A percentile compares a stretch with the other conserved stretches of the same genome.
Conservation (phyloP, 2,797 vertebrate genomes). For the Schizopygopsis pylzovi region DNA sequence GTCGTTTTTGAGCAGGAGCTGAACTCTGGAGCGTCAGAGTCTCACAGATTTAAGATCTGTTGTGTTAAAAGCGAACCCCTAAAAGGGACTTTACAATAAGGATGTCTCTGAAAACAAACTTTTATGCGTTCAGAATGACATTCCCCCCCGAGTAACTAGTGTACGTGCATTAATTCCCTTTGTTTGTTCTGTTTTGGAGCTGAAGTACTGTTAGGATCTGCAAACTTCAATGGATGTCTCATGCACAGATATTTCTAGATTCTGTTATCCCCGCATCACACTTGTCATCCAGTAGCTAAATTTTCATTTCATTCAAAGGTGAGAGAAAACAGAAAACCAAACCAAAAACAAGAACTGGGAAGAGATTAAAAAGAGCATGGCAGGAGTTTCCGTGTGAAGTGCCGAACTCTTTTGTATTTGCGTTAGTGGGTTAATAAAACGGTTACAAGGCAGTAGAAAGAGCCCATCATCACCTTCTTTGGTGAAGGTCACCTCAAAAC, state of each 20-base stretch:
- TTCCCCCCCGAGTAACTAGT: no score
- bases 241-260: constrained; percentile 98
- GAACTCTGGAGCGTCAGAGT: background rate
- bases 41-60: background rate
- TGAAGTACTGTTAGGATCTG: constrained; percentile 83
- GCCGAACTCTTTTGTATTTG: constrained; percentile 89
- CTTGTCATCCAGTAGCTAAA: constrained; percentile 84
- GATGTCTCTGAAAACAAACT: background rate
- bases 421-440: constrained; percentile 98
- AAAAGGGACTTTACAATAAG: background rate
- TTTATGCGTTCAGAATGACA: background rate
- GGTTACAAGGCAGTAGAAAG: constrained; percentile 91
- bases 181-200: constrained; percentile 59
- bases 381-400: constrained; percentile 88
- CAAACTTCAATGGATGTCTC: constrained; percentile 97
- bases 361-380: constrained; percentile 82
- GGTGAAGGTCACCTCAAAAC: constrained; percentile 99
- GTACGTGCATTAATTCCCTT: constrained; percentile 10
- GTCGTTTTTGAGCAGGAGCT: constrained; percentile 62
- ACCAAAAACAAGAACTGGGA: constrained; percentile 74
- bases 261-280: constrained; percentile 82
- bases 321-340: constrained; percentile 68
- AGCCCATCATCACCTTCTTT: constrained; percentile 99
- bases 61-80: background rate
- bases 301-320: constrained; percentile 66